Conservation (phyloP, 1,140 invertebrate species). For the Caenorhabditis tropicalis region DNA sequence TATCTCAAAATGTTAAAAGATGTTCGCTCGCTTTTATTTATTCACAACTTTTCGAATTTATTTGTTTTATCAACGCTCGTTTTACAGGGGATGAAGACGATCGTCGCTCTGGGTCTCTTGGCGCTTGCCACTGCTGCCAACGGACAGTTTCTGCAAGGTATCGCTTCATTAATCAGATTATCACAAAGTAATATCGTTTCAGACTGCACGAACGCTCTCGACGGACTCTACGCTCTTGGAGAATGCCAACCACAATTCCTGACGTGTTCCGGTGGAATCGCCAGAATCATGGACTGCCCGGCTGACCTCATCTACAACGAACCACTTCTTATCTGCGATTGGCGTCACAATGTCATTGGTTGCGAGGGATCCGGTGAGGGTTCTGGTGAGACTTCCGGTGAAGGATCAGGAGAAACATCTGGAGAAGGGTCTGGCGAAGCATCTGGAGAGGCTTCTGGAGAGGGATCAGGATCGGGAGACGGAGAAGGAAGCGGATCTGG, state of each 20-base stretch:
- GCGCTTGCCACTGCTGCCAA: not conserved
- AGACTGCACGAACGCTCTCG: constrained; percentile 15
- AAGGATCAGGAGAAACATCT: not conserved
- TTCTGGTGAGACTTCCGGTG: not conserved
- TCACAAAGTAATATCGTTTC: too few species aligned
- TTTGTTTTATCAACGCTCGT: too few species aligned
- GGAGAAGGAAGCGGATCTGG: not conserved
- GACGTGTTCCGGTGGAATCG: constrained; percentile 58
- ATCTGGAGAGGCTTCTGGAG: not conserved
- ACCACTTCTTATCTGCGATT: constrained; percentile 53
- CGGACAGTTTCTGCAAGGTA: constrained; percentile 16
- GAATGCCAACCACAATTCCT: constrained; percentile 26
- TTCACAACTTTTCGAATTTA: too few species aligned
- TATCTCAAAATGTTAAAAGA: too few species aligned
- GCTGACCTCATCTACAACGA: constrained; percentile 61
- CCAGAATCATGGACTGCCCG: constrained; percentile 60
- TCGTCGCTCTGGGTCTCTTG: not conserved
- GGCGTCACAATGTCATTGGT: constrained; percentile 59
- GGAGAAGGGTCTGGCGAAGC: not conserved
- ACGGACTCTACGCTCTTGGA: not conserved
- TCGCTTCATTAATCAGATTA: too few species aligned
- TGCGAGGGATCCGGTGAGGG: constrained; percentile 30
- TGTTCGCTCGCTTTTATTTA: too few species aligned
- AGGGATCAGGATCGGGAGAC: not conserved
- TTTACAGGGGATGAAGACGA: constrained; percentile 5